A percentile compares a stretch with the other conserved stretches of the same genome.
Evolutionary conservation across 2,888 invertebrate genomes (phyloP).

Genomic region (Noctua comes): DNA sequence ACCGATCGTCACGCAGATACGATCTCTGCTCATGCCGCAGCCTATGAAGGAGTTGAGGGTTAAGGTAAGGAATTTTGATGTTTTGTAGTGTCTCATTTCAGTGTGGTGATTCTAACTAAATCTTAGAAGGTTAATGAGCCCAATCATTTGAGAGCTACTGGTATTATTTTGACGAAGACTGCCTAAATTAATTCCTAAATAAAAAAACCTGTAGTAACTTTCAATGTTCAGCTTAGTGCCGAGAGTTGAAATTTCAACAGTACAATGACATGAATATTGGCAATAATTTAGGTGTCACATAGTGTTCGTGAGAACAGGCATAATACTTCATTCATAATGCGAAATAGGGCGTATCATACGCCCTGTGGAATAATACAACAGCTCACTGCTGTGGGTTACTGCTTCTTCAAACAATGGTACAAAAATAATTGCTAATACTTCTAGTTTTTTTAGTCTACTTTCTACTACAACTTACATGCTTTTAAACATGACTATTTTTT

Average conservation of each 20-base stretch:
- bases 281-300: neutral
- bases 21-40: conserved; percentile 99
- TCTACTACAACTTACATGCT: neutral
- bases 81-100: neutral
- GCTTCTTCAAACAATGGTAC: neutral
- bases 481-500: neutral
- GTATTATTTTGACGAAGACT: neutral
- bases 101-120: neutral
- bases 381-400: neutral
- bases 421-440: neutral
- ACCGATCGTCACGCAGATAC: conserved; percentile 98
- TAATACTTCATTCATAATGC: too few relatives aligned
- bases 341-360: too few relatives aligned
- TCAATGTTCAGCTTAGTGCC: neutral
- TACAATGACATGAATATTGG: too few relatives aligned
- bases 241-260: neutral
- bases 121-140: neutral
- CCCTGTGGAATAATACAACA: neutral
- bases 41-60: conserved; percentile 99
- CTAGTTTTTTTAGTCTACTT: neutral
- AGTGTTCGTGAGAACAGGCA: neutral
- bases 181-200: neutral
- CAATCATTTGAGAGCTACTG: neutral
- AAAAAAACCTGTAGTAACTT: neutral
- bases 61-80: conserved; percentile 91